phyloP scores from a whole-genome alignment of 2,888 invertebrate genomes.

The Abscondita cerata region DNA sequence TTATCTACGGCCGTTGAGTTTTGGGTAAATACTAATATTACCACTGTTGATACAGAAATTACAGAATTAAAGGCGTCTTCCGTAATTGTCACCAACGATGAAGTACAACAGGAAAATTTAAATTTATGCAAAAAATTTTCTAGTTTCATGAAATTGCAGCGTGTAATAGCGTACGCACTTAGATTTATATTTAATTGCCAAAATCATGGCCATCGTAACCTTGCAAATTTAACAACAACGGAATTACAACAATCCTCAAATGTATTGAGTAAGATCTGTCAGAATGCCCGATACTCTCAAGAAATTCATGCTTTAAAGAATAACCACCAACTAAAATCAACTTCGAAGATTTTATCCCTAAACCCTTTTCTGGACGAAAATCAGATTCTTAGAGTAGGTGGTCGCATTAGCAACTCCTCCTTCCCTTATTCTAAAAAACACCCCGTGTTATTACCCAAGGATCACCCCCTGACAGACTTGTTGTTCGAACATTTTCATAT shows the following conservation, averaged over 20 bases:
- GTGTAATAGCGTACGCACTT: not conserved
- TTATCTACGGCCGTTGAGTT: too few species aligned
- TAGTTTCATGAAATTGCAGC: not conserved
- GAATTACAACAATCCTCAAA: not conserved
- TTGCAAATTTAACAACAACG: not conserved
- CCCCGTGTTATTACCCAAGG: constrained; percentile 33
- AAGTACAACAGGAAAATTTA: too few species aligned
- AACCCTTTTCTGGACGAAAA: constrained; percentile 28
- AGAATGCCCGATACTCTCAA: not conserved
- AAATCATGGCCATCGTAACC: not conserved
- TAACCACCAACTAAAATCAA: constrained; percentile 1
- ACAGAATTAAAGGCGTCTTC: too few species aligned
- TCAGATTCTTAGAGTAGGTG: constrained; percentile 25
- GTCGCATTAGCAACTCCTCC: constrained; percentile 31
- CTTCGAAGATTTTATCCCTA: constrained; percentile 14
- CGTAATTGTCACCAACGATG: too few species aligned
- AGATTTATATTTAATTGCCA: not conserved
- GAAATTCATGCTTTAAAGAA: not conserved
- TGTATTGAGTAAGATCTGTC: too few species aligned
- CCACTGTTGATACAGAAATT: too few species aligned
- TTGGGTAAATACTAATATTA: too few species aligned
- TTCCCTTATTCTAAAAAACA: constrained; percentile 24
- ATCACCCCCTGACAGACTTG: constrained; percentile 26
- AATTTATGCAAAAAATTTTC: not conserved
- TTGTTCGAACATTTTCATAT: constrained; percentile 26